A percentile compares a stretch with the other conserved stretches of the same genome.
Conservation (phyloP, 2,113 vertebrate species). For the Alethe castanea region DNA sequence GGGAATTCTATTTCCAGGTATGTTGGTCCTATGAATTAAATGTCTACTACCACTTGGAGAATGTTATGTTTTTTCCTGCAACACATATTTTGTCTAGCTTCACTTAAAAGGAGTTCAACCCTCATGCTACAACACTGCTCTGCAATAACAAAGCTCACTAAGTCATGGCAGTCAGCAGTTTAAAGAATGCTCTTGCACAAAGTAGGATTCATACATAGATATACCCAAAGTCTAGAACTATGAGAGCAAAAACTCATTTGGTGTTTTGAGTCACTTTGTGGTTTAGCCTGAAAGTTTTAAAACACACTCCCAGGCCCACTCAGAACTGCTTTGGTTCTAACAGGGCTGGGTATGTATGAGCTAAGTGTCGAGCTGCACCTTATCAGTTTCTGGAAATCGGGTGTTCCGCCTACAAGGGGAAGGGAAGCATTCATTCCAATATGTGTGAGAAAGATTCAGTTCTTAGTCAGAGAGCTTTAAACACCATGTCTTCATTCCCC, state of each 20-base stretch:
- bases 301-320: neutral
- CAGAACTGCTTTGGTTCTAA: neutral
- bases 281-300: neutral
- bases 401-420: neutral
- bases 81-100: rapidly evolving
- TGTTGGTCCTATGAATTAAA: neutral
- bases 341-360: neutral
- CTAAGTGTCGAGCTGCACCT: neutral
- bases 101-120: neutral
- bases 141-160: neutral
- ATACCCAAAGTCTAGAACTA: neutral
- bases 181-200: neutral
- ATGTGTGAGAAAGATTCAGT: neutral
- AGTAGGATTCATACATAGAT: neutral
- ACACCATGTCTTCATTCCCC: neutral
- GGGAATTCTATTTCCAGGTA: neutral
- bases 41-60: neutral
- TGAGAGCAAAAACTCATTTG: neutral
- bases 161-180: neutral
- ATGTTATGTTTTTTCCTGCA: neutral
- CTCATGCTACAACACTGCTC: neutral
- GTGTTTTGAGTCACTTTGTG: neutral
- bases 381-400: neutral
- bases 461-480: neutral
- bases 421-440: neutral